These are phyloP conservation scores for Galaxias olidus DNA, from an alignment of 2,797 vertebrate genomes.

Conservation along the genomic window DNA sequence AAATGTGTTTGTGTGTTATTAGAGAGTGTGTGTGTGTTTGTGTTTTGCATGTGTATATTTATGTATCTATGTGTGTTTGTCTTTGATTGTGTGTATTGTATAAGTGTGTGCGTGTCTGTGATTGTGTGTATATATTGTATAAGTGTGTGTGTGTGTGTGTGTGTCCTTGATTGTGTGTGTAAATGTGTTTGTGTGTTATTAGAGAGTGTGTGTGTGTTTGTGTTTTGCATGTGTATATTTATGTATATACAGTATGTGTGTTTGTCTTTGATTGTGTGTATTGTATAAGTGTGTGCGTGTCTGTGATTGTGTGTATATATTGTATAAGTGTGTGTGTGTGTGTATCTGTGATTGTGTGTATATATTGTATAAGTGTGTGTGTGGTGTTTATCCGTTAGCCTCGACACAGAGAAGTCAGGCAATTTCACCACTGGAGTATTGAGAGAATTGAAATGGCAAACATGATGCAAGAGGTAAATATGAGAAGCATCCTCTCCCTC, in stretches of 20 bases:
- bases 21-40: no score
- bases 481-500: not conserved
- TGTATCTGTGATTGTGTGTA: no score
- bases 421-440: not conserved
- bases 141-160: not conserved
- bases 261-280: no score
- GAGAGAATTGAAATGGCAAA: constrained; percentile 5
- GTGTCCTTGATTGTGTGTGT: no score
- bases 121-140: no score
- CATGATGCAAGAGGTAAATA: constrained; percentile 20
- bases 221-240: not conserved
- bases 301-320: no score
- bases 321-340: not conserved
- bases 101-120: no score
- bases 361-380: no score
- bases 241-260: no score
- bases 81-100: no score
- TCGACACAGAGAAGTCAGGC: not conserved
- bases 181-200: not conserved
- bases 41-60: not conserved
- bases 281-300: not conserved
- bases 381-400: not conserved
- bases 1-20: not conserved
- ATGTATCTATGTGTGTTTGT: not conserved
- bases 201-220: no score